Evolutionary conservation across 2,888 invertebrate species (phyloP).

Genomic region (Hydrotaea diabolus): DNA sequence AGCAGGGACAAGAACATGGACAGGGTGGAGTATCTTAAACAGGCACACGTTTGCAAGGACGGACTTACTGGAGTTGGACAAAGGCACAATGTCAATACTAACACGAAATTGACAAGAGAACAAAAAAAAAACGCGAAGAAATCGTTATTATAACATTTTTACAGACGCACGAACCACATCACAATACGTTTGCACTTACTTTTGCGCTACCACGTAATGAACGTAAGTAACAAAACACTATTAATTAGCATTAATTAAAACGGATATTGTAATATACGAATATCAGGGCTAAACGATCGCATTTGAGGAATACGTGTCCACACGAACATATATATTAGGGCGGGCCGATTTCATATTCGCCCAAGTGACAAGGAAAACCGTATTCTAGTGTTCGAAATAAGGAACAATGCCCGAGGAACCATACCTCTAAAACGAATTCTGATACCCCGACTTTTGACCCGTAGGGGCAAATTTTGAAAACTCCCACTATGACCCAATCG

Average conservation of each 20-base stretch:
- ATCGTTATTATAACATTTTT: neutral
- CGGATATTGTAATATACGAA: slow-evolving; percentile 52
- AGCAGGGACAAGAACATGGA: neutral
- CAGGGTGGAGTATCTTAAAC: neutral
- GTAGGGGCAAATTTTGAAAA: no score
- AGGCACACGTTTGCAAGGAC: neutral
- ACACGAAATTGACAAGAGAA: neutral
- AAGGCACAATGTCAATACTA: neutral
- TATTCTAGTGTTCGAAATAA: no score
- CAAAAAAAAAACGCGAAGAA: neutral
- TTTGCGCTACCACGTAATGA: neutral
- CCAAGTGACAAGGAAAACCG: no score
- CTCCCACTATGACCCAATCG: no score
- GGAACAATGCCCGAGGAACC: no score
- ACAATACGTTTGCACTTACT: slow-evolving; percentile 1
- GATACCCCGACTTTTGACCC: no score
- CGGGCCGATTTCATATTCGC: no score
- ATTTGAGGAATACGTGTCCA: neutral
- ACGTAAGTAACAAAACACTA: slow-evolving; percentile 46
- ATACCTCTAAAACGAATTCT: no score
- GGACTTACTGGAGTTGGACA: neutral
- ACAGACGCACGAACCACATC: neutral
- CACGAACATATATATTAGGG: no score
- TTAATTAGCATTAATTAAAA: slow-evolving; percentile 64
- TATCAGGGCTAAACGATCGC: slow-evolving; percentile 58